Percentiles rank a stretch among this genome's conserved stretches.
These are phyloP conservation scores for Amniataba percoides DNA, from an alignment of 2,797 vertebrate genomes.

Conservation along the genomic window DNA sequence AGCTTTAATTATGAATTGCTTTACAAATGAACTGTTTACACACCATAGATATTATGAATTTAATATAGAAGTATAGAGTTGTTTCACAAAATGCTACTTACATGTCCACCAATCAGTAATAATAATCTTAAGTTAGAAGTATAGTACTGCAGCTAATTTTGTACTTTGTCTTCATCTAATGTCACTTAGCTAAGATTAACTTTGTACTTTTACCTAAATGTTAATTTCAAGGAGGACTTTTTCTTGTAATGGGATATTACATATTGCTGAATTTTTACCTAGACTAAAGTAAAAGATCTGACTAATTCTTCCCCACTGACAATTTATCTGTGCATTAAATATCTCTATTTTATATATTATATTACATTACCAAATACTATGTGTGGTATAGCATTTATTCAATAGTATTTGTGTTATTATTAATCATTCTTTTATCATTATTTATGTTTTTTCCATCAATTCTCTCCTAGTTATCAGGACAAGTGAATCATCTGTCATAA, in stretches of 20 bases:
- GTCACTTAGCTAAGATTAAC: background rate
- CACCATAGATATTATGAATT: background rate
- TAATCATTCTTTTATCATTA: background rate
- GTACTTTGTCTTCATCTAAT: background rate
- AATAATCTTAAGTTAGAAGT: background rate
- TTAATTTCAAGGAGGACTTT: background rate
- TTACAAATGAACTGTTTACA: background rate
- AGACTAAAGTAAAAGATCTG: background rate
- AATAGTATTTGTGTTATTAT: background rate
- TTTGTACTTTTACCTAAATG: background rate
- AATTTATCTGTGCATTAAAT: background rate
- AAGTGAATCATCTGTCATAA: slow-evolving; percentile 16
- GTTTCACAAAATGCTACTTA: background rate
- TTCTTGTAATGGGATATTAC: background rate
- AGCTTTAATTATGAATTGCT: background rate
- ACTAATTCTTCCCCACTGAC: background rate
- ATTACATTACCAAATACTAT: background rate
- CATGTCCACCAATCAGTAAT: background rate
- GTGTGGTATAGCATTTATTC: background rate
- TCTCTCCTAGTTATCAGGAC: slow-evolving; percentile 51
- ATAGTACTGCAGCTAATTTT: background rate
- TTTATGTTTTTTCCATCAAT: background rate
- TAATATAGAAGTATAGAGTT: too few relatives aligned
- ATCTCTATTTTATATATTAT: too few relatives aligned
- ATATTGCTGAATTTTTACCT: background rate